Percentiles rank a stretch among this genome's conserved stretches.
Evolutionary conservation across 2,888 invertebrate species (phyloP).

Genomic region (Candidula unifasciata): DNA sequence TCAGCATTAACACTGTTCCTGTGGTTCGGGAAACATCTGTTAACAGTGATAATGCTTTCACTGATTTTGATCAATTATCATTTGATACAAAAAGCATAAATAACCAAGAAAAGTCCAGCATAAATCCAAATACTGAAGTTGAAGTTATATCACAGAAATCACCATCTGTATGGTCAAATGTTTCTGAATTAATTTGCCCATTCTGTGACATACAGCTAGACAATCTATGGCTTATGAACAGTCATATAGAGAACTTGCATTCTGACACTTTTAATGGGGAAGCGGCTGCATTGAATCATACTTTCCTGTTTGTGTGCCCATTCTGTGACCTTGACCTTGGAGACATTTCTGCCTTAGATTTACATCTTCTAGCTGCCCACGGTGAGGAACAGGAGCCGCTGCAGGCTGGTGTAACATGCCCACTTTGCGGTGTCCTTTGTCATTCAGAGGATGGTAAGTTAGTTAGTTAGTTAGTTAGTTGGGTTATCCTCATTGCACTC

Average conservation of each 20-base stretch:
- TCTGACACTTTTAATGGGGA: slow-evolving; percentile 6
- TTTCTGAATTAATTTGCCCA: slow-evolving; percentile 20
- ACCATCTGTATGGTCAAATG: not conserved
- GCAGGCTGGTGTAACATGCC: not conserved
- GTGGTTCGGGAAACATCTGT: not conserved
- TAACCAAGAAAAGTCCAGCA: not conserved
- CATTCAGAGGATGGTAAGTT: slow-evolving; percentile 29
- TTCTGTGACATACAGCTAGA: slow-evolving; percentile 15
- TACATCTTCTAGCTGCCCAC: slow-evolving; percentile 19
- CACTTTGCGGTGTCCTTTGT: slow-evolving; percentile 38
- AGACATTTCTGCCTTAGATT: slow-evolving; percentile 11
- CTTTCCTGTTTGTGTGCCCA: slow-evolving; percentile 37
- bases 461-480: no score
- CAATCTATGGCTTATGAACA: slow-evolving; percentile 11
- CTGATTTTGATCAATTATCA: not conserved
- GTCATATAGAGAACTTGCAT: slow-evolving; percentile 27
- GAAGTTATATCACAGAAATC: not conserved
- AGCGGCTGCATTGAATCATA: not conserved
- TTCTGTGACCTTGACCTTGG: slow-evolving; percentile 37
- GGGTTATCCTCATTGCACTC: no score
- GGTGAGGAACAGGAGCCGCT: slow-evolving; percentile 5
- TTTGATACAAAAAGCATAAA: not conserved
- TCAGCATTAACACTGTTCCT: not conserved
- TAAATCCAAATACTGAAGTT: not conserved
- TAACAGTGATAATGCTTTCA: not conserved